Base-by-base conservation (phyloP, 2,113 vertebrate genomes). In the Pedetes capensis region DNA sequence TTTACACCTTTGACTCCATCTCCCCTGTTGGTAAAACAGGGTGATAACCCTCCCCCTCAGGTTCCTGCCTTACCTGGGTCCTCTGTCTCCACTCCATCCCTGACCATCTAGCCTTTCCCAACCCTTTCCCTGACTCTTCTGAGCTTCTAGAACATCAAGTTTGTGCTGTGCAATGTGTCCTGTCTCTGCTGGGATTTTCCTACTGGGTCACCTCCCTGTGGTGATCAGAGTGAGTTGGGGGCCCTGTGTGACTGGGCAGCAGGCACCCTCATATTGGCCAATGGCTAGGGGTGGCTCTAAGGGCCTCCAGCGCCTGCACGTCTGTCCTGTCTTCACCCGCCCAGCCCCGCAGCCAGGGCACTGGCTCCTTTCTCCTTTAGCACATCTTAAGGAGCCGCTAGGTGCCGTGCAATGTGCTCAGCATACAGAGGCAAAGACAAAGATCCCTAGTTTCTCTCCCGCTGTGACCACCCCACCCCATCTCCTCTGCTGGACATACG, bases 251-350 rank as follows among this genome's bases (percentile, higher is more conserved):
- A 34, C 12, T 18, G 27, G 22, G 63, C 57, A 69, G 53, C 89
- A 37, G 0, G 51, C 0, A 0, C 2, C 61, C 27, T 10, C 13
- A 8, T n/a, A 12, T 2, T 53, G 49, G 29, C 44, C 71, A 20
- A 18, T 13, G 44, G 49, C 20, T 32, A 6, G 32, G 25, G 55
- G 18, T 51, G 39, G 61, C 63, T 32, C 27, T 0, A 9, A 22
- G 83, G 44, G 49, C 44, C 72, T 55, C 42, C 1, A 5, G 6
- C 55, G 18, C 8, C 1, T 17, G 44, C 2, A 51, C 37, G 44
- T 9, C 23, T 17, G 0, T 25, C 27, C 1, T 3, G 2, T 14
- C 34, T 42, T 68, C 27, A 6, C 42, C 64, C 1, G 17, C 44
- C 78, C 25, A 5, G 0, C 25, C 66, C 20, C n/a, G 61, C 23